Evolutionary conservation across 2,797 vertebrate species (phyloP).

Genomic region (Fratercula arctica): DNA sequence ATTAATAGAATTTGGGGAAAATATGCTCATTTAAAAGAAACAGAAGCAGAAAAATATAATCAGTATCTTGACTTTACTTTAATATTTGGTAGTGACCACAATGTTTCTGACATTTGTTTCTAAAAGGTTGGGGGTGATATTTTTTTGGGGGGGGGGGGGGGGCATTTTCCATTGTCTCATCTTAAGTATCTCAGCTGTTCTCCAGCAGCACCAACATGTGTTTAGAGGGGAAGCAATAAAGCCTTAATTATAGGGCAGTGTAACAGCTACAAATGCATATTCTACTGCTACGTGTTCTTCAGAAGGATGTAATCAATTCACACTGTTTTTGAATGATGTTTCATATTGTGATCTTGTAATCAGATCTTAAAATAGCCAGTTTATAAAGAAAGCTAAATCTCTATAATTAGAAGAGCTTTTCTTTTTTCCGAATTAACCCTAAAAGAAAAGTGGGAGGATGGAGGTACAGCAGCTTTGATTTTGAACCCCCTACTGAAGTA

Average conservation of each 20-base stretch:
- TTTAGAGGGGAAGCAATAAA: constrained; percentile 42
- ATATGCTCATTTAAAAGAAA: neutral
- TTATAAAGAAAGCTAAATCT: constrained; percentile 53
- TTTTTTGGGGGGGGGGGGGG: neutral
- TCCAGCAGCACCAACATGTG: neutral
- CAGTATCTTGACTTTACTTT: neutral
- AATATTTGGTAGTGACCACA: neutral
- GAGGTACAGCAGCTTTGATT: constrained; percentile 7
- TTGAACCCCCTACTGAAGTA: neutral
- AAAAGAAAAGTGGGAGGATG: neutral
- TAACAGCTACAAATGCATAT: constrained; percentile 51
- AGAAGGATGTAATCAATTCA: constrained; percentile 67
- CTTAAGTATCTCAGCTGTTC: constrained; percentile 45
- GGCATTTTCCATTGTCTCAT: constrained; percentile 17
- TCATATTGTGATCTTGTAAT: constrained; percentile 59
- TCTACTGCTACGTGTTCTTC: constrained; percentile 27
- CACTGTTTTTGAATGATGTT: constrained; percentile 53
- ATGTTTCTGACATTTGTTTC: neutral
- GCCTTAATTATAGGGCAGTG: constrained; percentile 62
- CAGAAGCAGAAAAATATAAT: neutral
- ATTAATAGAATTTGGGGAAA: neutral
- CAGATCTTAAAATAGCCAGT: constrained; percentile 66
- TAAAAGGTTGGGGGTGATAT: neutral
- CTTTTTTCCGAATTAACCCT: constrained; percentile 34
- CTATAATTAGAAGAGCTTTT: constrained; percentile 55